Base-by-base conservation (phyloP, 1,140 invertebrate genomes). In the Brachionus rubens region DNA sequence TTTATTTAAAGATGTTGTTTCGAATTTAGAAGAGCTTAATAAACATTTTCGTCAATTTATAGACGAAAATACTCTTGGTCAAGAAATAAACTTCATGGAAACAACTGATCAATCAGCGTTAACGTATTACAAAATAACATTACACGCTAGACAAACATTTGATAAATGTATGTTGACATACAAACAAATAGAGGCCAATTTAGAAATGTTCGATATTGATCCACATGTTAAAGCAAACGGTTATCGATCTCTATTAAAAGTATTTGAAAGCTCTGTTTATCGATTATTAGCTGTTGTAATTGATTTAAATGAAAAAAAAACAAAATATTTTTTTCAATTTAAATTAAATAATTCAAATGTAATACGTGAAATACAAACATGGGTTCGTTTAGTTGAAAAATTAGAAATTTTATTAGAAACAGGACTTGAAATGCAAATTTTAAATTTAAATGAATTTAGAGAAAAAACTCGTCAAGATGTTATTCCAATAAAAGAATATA, bases 241-340 rank as follows among this genome's bases (percentile, higher is more conserved):
- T 10, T 72, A 50, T 33, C 33, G 68, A 26, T 72, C 68, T 9
- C 24, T 72, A 6, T 40, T 72, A 21, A 48, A 30, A 52, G 50
- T 72, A 10, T 72, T 72, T 50, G 68, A 50, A 12, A 72, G 68
- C 41, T 50, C 46, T 50, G 9, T 24, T 9, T 12, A 12, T 4
- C 68, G 68, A 6, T 54, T 72, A 24, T 72, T 72, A 24, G 12
- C 21, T 41, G 50, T 50, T 3, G 19, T 72, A 24, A 54, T 36
- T 30, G 68, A 72, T 19, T 54, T 72, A 28, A 72, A 72, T 41
- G 68, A 72, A 48, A 24, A 30, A 54, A 72, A 72, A n/a, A 54
- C 7, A 6, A 72, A 72, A 14, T 54, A 50, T 72, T 72, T 36
- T 41, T 72, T 72, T 50, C 68, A 72, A 24, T 36, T 72, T 16